Conservation (phyloP, 2,888 invertebrate species). For the Habrosyne pyritoides region DNA sequence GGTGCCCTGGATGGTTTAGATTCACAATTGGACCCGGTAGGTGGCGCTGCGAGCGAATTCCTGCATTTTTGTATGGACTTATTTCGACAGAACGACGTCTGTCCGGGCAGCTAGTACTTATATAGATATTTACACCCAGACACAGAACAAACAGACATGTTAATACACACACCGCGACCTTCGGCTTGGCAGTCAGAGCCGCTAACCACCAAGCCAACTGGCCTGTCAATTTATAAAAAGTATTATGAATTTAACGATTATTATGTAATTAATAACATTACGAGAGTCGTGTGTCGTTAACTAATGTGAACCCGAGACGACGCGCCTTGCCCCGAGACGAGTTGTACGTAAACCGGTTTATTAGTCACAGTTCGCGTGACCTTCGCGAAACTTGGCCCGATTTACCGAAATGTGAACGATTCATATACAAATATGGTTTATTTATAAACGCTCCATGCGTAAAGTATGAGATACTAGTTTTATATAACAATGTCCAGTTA, state of each 20-base stretch:
- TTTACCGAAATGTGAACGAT: constrained; percentile 24
- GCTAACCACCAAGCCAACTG: too few relatives aligned
- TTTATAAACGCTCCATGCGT: constrained; percentile 8
- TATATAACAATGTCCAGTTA: background rate
- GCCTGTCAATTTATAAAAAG: background rate
- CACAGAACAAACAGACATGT: too few relatives aligned
- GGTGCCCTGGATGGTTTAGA: too few relatives aligned
- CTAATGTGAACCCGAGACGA: constrained; percentile 5
- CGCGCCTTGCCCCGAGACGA: background rate
- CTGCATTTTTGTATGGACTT: too few relatives aligned
- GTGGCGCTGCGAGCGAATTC: too few relatives aligned
- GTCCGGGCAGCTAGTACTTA: too few relatives aligned
- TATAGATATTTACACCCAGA: too few relatives aligned
- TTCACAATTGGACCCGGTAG: too few relatives aligned
- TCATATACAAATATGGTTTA: constrained; percentile 21
- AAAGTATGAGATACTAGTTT: background rate
- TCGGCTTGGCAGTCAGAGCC: too few relatives aligned
- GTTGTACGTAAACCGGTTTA: constrained; percentile 19
- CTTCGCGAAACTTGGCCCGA: constrained; percentile 26
- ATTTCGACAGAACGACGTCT: too few relatives aligned
- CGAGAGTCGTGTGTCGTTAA: constrained; percentile 18
- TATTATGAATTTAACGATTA: background rate
- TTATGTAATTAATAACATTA: constrained; percentile 10
- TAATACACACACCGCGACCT: too few relatives aligned
- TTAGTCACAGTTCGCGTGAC: constrained; percentile 16